Base-by-base conservation (phyloP, 2,113 vertebrate genomes). In the Peromyscus maniculatus region DNA sequence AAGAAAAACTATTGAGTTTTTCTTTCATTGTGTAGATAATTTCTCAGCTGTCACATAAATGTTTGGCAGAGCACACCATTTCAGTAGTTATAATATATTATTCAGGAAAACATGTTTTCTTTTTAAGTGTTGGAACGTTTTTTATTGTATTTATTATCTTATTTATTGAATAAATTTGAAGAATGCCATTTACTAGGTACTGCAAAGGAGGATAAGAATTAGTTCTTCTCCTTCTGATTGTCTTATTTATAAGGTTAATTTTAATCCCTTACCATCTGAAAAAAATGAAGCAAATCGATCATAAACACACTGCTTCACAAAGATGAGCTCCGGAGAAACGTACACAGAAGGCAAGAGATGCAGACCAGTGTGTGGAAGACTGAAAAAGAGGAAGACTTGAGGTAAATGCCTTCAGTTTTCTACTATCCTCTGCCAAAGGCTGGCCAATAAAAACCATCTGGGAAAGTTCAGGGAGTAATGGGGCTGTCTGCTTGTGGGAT, bases 1-100 rank as follows among this genome's bases (percentile, higher is more conserved):
- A 92, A 95, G 90, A 97, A 90, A 95, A 90, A 82, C 39, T 64
- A 67, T 26, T 33, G 36, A 94, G 16, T 57, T 93, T 96, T 92
- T 86, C 77, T 95, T 49, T 78, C 52, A 72, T 75, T 93, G 78
- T 22, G 78, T 92, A 78, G 26, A 78, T 95, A 79, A 84, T 92
- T 93, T 78, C 79, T 93, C 74, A 91, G 66, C 46, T 91, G 59
- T 82, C 71, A 91, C 36, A 83, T 93, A 95, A 91, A 91, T 96
- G 95, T 93, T 96, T 94, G 52, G 22, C 46, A 80, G n/a, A 91
- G 33, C 82, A 26, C 46, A 87, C 52, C 0, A 77, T 95, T 90
- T 86, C 22, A 86, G 74, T 46, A 62, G 39, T 82, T 83, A 69
- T 1, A 93, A 86, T 89, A 33, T 57, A 82, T 46, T 93, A 80